Evolutionary conservation across 2,888 invertebrate genomes (phyloP).

Genomic region (Caenorhabditis becei): DNA sequence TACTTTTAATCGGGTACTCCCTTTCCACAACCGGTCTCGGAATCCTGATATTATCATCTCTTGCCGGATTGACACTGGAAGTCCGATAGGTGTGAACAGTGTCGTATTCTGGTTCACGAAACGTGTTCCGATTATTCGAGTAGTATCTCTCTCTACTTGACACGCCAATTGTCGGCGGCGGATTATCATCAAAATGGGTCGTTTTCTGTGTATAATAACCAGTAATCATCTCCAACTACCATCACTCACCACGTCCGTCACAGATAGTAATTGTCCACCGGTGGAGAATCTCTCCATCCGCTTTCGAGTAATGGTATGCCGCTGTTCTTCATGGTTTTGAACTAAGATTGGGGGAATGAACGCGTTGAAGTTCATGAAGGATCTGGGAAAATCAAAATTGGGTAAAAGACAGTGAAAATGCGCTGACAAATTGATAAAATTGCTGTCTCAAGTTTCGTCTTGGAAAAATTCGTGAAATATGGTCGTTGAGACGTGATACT

Average conservation of each 20-base stretch:
- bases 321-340: conserved; percentile 43
- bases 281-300: conserved; percentile 67
- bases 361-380: conserved; percentile 39
- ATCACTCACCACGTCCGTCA: conserved; percentile 66
- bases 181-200: conserved; percentile 62
- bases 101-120: conserved; percentile 52
- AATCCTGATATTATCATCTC: conserved; percentile 32
- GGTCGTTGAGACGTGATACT: not conserved
- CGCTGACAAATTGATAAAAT: not conserved
- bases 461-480: conserved; percentile 17
- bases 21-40: conserved; percentile 43
- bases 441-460: no score
- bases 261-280: conserved; percentile 67
- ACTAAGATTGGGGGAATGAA: conserved; percentile 52
- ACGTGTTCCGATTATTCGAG: conserved; percentile 53
- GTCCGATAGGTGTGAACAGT: conserved; percentile 53
- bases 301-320: conserved; percentile 64
- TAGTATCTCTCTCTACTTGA: conserved; percentile 32
- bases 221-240: conserved; percentile 42
- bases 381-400: not conserved
- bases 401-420: no score
- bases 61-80: no score
- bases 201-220: conserved; percentile 59
- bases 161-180: conserved; percentile 5
- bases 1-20: conserved; percentile 36